phyloP scores from a whole-genome alignment of 2,797 vertebrate species.

The Hyperoplus immaculatus region DNA sequence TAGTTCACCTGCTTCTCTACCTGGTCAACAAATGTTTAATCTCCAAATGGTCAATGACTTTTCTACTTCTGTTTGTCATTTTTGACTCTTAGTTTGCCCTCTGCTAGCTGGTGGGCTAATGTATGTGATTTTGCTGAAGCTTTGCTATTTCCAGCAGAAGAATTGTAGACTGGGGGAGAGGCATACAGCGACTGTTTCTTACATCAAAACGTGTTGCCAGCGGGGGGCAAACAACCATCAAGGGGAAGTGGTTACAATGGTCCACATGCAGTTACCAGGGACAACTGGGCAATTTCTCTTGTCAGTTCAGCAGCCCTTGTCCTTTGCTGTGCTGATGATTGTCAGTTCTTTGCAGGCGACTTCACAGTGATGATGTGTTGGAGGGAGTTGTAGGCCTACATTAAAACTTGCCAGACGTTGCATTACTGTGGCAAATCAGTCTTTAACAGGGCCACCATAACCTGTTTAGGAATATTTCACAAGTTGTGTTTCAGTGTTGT shows the following conservation, averaged over 20 bases:
- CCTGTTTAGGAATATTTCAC: background rate
- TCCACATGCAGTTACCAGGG: conserved; percentile 2
- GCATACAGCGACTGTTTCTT: conserved; percentile 1
- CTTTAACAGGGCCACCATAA: background rate
- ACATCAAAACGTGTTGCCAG: conserved; percentile 1
- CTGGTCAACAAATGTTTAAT: background rate
- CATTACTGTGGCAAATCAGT: background rate
- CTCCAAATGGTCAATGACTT: background rate
- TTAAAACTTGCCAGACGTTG: background rate
- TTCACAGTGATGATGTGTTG: background rate
- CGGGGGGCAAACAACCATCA: background rate
- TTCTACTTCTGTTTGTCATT: background rate
- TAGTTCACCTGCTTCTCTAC: no score
- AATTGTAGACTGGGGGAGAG: background rate
- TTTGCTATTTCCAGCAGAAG: background rate
- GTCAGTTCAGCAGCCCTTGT: background rate
- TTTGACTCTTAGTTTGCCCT: background rate
- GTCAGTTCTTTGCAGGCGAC: background rate
- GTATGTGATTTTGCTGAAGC: background rate
- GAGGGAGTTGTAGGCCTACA: conserved; percentile 1
- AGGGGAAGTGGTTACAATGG: conserved; percentile 7
- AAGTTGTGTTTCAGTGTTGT: background rate
- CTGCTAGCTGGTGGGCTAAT: background rate
- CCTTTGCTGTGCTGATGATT: background rate
- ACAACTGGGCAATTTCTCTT: conserved; percentile 6